Percentiles rank a stretch among this genome's conserved stretches.
Conservation (phyloP, 2,888 invertebrate genomes). For the Leptopilina myrica region DNA sequence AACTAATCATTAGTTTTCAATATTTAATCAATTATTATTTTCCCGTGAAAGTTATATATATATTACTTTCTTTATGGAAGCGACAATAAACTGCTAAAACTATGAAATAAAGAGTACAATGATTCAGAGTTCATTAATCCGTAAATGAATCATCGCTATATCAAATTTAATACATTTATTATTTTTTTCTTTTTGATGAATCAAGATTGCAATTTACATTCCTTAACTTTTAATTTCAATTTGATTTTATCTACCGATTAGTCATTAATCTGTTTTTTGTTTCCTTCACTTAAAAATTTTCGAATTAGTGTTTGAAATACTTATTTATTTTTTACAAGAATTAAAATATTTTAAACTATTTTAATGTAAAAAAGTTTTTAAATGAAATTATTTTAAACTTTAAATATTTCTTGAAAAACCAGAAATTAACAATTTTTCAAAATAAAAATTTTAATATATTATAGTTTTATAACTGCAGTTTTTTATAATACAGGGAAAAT, state of each 20-base stretch:
- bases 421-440: too few relatives aligned
- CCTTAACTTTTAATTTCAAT: background rate
- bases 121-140: slow-evolving; percentile 26
- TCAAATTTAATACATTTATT: background rate
- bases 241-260: too few relatives aligned
- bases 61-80: background rate
- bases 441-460: too few relatives aligned
- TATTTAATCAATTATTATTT: background rate
- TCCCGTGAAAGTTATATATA: background rate
- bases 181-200: background rate
- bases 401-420: too few relatives aligned
- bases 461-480: too few relatives aligned
- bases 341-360: too few relatives aligned
- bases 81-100: background rate
- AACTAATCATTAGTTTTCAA: background rate
- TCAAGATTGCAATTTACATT: background rate
- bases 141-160: slow-evolving; percentile 15
- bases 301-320: too few relatives aligned
- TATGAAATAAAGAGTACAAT: background rate
- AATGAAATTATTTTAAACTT: too few relatives aligned
- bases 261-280: too few relatives aligned
- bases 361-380: too few relatives aligned
- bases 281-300: background rate
- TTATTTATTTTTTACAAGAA: too few relatives aligned
- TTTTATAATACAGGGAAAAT: too few relatives aligned